Evolutionary conservation across 2,113 vertebrate species (phyloP).

Genomic region (Coracopsis vasa): DNA sequence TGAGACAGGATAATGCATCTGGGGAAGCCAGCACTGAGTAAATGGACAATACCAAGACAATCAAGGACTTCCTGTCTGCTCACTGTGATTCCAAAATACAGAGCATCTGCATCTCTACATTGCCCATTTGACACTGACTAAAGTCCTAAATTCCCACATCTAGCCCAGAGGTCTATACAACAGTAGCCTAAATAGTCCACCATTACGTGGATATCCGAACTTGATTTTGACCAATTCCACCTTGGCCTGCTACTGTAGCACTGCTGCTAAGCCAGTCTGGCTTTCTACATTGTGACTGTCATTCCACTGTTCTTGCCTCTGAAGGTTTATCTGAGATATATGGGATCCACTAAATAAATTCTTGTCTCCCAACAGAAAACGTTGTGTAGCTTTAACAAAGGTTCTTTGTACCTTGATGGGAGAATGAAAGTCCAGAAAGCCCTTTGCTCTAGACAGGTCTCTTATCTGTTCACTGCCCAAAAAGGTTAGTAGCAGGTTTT

Average conservation of each 20-base stretch:
- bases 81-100: background rate
- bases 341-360: background rate
- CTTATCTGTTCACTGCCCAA: background rate
- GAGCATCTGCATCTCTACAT: accelerated
- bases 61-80: background rate
- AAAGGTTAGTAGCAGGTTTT: background rate
- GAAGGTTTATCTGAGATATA: background rate
- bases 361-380: background rate
- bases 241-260: background rate
- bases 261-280: background rate
- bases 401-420: background rate
- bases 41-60: background rate
- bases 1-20: background rate
- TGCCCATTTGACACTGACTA: background rate
- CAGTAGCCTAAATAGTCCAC: background rate
- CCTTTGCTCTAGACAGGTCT: background rate
- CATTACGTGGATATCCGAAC: background rate
- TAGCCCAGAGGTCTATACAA: background rate
- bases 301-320: background rate
- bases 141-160: background rate
- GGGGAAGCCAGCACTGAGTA: background rate
- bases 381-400: background rate
- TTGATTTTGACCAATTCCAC: background rate
- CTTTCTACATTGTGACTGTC: background rate
- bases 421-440: background rate